Percentiles rank a stretch among this genome's conserved stretches.
Evolutionary conservation across 2,797 vertebrate genomes (phyloP).

Genomic region (Diglossa cyanea): DNA sequence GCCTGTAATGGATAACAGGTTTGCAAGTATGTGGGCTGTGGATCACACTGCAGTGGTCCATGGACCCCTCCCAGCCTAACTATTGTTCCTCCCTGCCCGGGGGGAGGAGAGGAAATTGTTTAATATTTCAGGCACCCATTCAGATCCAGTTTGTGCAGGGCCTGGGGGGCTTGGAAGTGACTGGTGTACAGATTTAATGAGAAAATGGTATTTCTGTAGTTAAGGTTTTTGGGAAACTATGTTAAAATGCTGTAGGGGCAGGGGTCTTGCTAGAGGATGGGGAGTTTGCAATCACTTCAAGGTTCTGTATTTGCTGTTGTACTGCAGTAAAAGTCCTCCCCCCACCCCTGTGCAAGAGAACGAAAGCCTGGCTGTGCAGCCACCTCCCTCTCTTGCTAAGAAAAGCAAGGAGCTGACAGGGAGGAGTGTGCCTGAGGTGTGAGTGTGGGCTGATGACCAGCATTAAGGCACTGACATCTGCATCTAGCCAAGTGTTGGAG

Average conservation of each 20-base stretch:
- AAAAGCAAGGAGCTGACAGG: conserved; percentile 39
- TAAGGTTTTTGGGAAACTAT: background rate
- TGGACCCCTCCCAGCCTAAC: background rate
- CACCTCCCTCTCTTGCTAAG: conserved; percentile 8
- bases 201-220: background rate
- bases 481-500: background rate
- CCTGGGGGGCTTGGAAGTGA: background rate
- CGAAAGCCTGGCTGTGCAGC: background rate
- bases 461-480: background rate
- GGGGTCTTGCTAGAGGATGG: background rate
- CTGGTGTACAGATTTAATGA: background rate
- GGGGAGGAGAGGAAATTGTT: background rate
- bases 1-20: background rate
- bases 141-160: background rate
- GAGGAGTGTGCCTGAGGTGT: background rate
- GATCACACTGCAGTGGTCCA: background rate
- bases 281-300: background rate
- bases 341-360: background rate
- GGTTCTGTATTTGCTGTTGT: background rate
- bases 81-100: background rate
- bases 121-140: background rate
- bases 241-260: background rate
- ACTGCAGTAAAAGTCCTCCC: background rate
- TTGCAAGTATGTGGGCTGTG: background rate
- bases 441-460: conserved; percentile 28